phyloP scores from a whole-genome alignment of 1,140 invertebrate genomes.

The Calliphora vicina region DNA sequence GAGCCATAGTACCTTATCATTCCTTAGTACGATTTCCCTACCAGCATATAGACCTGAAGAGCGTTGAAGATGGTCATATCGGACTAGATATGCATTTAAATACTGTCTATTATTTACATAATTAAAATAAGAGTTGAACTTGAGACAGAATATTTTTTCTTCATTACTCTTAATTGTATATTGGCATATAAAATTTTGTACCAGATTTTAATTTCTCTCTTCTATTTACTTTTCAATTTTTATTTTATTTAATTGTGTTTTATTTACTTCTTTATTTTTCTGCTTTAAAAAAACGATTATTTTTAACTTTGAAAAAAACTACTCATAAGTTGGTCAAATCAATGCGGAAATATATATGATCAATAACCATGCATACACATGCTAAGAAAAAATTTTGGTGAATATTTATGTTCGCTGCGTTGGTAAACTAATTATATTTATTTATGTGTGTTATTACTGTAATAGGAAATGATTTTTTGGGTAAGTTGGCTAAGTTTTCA shows the following conservation, averaged over 20 bases:
- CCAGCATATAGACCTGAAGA: too few relatives aligned
- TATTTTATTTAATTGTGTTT: not conserved
- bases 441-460: not conserved
- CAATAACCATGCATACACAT: not conserved
- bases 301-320: not conserved
- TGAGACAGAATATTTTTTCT: too few relatives aligned
- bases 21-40: too few relatives aligned
- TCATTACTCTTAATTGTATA: too few relatives aligned
- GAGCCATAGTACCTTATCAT: too few relatives aligned
- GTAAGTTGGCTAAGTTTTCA: too few relatives aligned
- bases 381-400: not conserved
- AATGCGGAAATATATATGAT: constrained; percentile 6
- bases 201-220: too few relatives aligned
- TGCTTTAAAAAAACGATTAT: not conserved
- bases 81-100: too few relatives aligned
- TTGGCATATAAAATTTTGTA: too few relatives aligned
- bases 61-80: too few relatives aligned
- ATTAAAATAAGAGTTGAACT: too few relatives aligned
- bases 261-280: not conserved
- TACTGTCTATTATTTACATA: too few relatives aligned
- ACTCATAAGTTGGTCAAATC: not conserved
- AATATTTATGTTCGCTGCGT: not conserved
- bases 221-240: not conserved
- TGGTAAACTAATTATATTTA: not conserved
- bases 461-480: not conserved